phyloP scores from a whole-genome alignment of 1,140 invertebrate genomes.

The Aphaenogaster ashmeadi region DNA sequence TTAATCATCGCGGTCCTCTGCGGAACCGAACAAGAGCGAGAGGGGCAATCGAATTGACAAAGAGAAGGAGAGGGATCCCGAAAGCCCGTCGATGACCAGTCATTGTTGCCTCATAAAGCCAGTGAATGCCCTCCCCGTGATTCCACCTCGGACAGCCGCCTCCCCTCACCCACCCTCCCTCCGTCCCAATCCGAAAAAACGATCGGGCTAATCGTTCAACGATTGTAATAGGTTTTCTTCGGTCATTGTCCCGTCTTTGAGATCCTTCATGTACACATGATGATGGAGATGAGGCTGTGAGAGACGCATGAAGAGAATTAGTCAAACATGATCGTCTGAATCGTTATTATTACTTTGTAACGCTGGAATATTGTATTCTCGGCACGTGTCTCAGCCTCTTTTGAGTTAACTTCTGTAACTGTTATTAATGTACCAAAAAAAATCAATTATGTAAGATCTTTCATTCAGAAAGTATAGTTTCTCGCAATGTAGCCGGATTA shows the following conservation, averaged over 20 bases:
- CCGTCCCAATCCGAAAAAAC: slow-evolving; percentile 68
- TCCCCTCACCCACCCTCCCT: neutral
- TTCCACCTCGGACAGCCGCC: slow-evolving; percentile 63
- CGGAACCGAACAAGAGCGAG: slow-evolving; percentile 4
- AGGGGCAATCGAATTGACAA: slow-evolving; percentile 48
- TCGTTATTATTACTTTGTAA: slow-evolving; percentile 9
- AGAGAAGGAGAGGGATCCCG: slow-evolving; percentile 27
- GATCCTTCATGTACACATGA: slow-evolving; percentile 42
- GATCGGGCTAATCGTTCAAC: slow-evolving; percentile 81
- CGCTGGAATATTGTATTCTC: neutral
- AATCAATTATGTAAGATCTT: neutral
- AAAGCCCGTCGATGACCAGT: slow-evolving; percentile 77
- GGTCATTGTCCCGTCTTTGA: slow-evolving; percentile 75
- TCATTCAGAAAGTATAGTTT: neutral
- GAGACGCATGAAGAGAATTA: slow-evolving; percentile 42
- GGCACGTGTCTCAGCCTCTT: neutral
- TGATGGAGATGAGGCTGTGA: slow-evolving; percentile 35
- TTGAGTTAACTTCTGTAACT: neutral
- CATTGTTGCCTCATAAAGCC: slow-evolving; percentile 81
- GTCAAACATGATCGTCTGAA: slow-evolving; percentile 41
- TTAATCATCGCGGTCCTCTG: slow-evolving; percentile 71
- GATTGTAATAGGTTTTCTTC: slow-evolving; percentile 81
- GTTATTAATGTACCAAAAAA: neutral
- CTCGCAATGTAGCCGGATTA: neutral
- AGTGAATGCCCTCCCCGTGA: slow-evolving; percentile 76